Evolutionary conservation across 2,888 invertebrate genomes (phyloP).

Genomic region (Homarus gammarus): DNA sequence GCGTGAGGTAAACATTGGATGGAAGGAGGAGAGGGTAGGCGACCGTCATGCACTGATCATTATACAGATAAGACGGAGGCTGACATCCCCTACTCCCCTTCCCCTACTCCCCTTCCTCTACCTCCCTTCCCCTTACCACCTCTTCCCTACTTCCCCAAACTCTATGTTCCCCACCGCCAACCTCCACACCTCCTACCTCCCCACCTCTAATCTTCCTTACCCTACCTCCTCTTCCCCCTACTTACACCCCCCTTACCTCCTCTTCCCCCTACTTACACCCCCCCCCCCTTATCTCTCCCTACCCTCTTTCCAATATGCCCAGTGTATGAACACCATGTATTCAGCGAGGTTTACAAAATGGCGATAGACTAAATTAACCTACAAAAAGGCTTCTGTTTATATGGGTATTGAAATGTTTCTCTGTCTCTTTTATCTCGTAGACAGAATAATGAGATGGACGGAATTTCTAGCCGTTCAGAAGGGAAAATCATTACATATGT

Average conservation of each 20-base stretch:
- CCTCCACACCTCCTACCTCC: neutral
- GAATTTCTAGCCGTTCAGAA: no score
- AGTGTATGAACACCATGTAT: no score
- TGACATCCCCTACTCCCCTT: neutral
- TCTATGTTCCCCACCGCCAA: neutral
- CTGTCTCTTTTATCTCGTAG: no score
- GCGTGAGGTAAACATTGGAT: neutral
- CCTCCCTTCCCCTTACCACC: neutral
- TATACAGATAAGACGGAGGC: neutral
- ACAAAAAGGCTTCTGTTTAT: no score
- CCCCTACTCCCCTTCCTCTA: neutral
- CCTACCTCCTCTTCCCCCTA: constrained; percentile 12
- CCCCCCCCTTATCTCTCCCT: neutral
- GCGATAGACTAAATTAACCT: no score
- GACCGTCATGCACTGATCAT: constrained; percentile 15
- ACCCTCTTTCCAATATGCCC: neutral
- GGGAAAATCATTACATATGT: no score
- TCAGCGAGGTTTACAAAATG: no score
- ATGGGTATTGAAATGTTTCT: no score
- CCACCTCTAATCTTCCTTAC: neutral
- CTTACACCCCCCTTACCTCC: constrained; percentile 9
- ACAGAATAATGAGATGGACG: no score
- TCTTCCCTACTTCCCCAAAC: neutral
- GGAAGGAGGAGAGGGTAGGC: neutral
- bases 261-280: neutral